Evolutionary conservation across 2,113 vertebrate genomes (phyloP).

Genomic region (Mus musculus): DNA sequence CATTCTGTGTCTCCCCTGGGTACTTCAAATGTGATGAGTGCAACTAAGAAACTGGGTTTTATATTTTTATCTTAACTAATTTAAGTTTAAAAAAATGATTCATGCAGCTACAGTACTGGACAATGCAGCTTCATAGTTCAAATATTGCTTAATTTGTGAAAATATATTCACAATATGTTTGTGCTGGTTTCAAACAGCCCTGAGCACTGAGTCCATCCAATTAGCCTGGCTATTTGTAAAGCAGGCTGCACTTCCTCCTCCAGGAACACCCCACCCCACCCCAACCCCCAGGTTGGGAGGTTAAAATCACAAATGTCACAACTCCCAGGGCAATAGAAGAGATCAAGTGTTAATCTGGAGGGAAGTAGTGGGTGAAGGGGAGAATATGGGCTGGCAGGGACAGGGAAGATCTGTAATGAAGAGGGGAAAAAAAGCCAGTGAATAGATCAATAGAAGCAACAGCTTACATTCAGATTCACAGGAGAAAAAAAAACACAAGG

Average conservation of each 20-base stretch:
- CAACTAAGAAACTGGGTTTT: neutral
- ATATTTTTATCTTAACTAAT: conserved; percentile 3
- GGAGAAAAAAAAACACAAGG: conserved; percentile 88
- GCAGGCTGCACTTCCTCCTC: neutral
- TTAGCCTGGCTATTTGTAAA: conserved; percentile 56
- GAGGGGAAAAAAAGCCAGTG: conserved; percentile 81
- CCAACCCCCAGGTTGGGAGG: conserved; percentile 66
- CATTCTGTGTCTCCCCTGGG: neutral
- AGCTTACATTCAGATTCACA: conserved; percentile 87
- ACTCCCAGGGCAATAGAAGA: conserved; percentile 67
- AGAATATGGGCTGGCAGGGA: conserved; percentile 24
- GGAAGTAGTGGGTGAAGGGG: conserved; percentile 20
- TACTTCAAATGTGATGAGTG: neutral
- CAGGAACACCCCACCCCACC: neutral
- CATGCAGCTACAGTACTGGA: neutral
- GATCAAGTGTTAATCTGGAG: conserved; percentile 86
- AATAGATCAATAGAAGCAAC: conserved; percentile 87
- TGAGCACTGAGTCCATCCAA: neutral
- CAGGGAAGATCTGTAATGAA: conserved; percentile 66
- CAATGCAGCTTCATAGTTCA: neutral
- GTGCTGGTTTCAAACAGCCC: neutral
- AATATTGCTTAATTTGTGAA: conserved; percentile 57
- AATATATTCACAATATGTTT: neutral
- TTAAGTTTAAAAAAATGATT: neutral
- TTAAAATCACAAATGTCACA: conserved; percentile 87